Evolutionary conservation across 2,113 vertebrate species (phyloP), one percentile per base, ranked within the genome.

Genomic region (Cinclus mexicanus): DNA sequence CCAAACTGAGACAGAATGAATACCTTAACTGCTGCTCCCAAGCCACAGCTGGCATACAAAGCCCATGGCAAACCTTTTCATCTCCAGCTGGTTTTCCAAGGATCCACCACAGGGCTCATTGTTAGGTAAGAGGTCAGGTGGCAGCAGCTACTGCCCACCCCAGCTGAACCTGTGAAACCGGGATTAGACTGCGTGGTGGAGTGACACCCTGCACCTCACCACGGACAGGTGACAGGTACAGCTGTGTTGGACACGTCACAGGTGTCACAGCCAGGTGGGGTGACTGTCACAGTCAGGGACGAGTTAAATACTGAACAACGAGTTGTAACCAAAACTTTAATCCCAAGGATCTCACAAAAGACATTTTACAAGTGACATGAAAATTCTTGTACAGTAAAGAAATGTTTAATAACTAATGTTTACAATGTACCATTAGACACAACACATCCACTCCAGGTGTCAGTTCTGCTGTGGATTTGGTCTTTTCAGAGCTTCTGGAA

Each of bases 291-390:
- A 49, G 67, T 31, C 94, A 97, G 89, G 91, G 83, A 96, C 46
- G 2, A 97, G 93, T 97, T 97, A 97, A 97, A 96, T 94, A 89
- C 87, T 20, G 14, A 94, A 94, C 97, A 95, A 97, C 90, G 67
- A 97, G 97, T 98, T 98, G 97, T 98, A 98, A 98, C 98, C 98
- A 98, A 98, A 98, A 98, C 96, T 98, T 98, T 98, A 98, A 98
- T 98, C 98, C 97, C 98, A 98, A 98, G 95, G 96, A 98, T 97
- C 95, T 98, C 97, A 98, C 97, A 98, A 98, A 97, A 97, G 98
- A 98, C 97, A 98, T 98, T 97, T 97, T 98, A 98, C 97, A 98
- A 98, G 98, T 98, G 97, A 98, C 97, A 97, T 98, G 97, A 98
- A 98, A 98, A 98, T 93, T 97, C 97, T 97, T 98, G 97, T 98